These are phyloP conservation scores for Drosophila subsilvestris DNA, from an alignment of 2,888 invertebrate genomes.

Conservation along the genomic window DNA sequence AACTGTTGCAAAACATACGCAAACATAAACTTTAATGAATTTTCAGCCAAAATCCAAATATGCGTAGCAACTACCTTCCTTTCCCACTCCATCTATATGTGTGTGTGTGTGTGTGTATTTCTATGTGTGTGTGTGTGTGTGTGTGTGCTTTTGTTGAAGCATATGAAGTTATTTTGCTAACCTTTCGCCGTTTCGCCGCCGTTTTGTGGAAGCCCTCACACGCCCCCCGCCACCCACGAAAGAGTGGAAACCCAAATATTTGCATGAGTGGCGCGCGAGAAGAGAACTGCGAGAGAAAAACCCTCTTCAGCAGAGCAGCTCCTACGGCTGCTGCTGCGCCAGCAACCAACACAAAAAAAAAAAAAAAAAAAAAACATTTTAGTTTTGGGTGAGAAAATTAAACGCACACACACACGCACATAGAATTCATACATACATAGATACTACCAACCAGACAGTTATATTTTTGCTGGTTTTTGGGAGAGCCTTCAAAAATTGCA, in stretches of 20 bases:
- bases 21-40: constrained; percentile 80
- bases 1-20: constrained; percentile 68
- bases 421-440: constrained; percentile 1
- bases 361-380: constrained; percentile 66
- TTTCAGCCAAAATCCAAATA: constrained; percentile 71
- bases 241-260: constrained; percentile 63
- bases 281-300: constrained; percentile 44
- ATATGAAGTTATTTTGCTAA: constrained; percentile 77
- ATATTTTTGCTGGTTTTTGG: constrained; percentile 58
- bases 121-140: constrained; percentile 35
- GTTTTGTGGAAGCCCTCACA: constrained; percentile 50
- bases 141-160: constrained; percentile 30
- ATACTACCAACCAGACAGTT: constrained; percentile 60
- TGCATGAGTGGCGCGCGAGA: constrained; percentile 63
- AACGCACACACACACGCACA: constrained; percentile 52
- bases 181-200: constrained; percentile 63
- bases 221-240: neutral
- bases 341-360: constrained; percentile 35
- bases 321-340: constrained; percentile 19
- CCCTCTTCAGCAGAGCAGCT: constrained; percentile 20
- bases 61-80: constrained; percentile 21
- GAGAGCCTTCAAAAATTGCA: constrained; percentile 61
- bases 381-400: constrained; percentile 78
- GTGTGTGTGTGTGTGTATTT: constrained; percentile 3
- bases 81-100: no score